Percentiles rank a stretch among this genome's conserved stretches.
These are phyloP conservation scores for Lacerta bilineata DNA, from an alignment of 2,797 vertebrate genomes.

Conservation along the genomic window DNA sequence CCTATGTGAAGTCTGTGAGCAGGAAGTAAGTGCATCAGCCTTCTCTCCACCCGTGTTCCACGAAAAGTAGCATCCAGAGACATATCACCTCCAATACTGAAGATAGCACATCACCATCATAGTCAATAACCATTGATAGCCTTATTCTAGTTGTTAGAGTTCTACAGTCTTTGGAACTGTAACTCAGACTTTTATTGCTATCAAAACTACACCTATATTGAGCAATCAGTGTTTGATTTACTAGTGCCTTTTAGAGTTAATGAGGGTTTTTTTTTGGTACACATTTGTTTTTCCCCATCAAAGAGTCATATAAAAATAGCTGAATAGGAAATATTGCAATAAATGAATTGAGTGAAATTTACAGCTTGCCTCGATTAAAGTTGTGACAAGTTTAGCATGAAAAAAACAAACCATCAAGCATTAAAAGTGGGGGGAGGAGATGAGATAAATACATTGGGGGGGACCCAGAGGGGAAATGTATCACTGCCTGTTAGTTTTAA, in stretches of 20 bases:
- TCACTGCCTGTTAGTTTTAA: conserved; percentile 63
- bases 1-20: too few species aligned
- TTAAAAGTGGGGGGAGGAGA: conserved; percentile 36
- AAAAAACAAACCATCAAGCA: conserved; percentile 57
- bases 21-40: too few species aligned
- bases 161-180: conserved; percentile 63
- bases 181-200: conserved; percentile 67
- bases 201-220: conserved; percentile 67
- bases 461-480: conserved; percentile 52
- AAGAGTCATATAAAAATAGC: conserved; percentile 47
- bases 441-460: conserved; percentile 36
- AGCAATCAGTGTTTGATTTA: conserved; percentile 52
- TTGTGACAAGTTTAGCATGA: conserved; percentile 47
- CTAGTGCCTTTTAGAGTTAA: conserved; percentile 42
- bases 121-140: too few species aligned
- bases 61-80: too few species aligned
- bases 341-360: conserved; percentile 58
- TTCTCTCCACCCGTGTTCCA: too few species aligned
- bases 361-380: conserved; percentile 44
- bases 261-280: conserved; percentile 34
- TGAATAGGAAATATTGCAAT: conserved; percentile 36
- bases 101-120: too few species aligned
- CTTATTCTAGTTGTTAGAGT: conserved; percentile 10
- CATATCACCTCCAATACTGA: too few species aligned
- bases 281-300: conserved; percentile 14